A percentile compares a stretch with the other conserved stretches of the same genome.
Evolutionary conservation across 2,113 vertebrate genomes (phyloP).

Genomic region (Esox niger): DNA sequence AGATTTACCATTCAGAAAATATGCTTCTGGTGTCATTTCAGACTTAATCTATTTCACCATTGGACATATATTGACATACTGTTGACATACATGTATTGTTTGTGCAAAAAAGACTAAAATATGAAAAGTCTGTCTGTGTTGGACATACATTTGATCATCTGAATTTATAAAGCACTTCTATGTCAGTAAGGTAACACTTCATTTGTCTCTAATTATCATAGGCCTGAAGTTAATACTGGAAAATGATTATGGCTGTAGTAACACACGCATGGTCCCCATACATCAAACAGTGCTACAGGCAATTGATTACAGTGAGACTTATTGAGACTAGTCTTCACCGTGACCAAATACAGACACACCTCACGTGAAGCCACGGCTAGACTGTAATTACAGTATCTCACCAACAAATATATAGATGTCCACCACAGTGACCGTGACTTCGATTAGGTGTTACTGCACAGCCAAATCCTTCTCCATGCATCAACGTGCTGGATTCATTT

Average conservation of each 20-base stretch:
- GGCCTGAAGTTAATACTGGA: not conserved
- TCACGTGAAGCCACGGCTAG: no score
- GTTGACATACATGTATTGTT: constrained; percentile 14
- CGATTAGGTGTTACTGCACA: constrained; percentile 55
- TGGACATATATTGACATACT: constrained; percentile 16
- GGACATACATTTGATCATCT: constrained; percentile 29
- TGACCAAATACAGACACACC: not conserved
- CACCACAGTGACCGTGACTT: constrained; percentile 13
- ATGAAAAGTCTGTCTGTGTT: constrained; percentile 31
- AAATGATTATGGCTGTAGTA: not conserved
- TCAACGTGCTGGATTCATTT: constrained; percentile 34
- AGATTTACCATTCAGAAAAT: constrained; percentile 21
- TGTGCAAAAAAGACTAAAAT: constrained; percentile 42
- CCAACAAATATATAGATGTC: not conserved
- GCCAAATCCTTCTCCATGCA: constrained; percentile 15
- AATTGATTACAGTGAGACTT: not conserved
- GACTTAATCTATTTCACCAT: constrained; percentile 40
- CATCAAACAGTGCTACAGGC: not conserved
- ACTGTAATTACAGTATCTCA: not conserved
- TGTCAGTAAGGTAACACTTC: constrained; percentile 53
- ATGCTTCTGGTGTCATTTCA: constrained; percentile 35
- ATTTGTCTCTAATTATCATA: constrained; percentile 41
- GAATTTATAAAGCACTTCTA: constrained; percentile 28
- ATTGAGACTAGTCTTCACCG: not conserved
- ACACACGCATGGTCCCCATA: not conserved